These are phyloP conservation scores for Heliconius ethilla DNA, from an alignment of 2,888 invertebrate species.

Conservation along the genomic window DNA sequence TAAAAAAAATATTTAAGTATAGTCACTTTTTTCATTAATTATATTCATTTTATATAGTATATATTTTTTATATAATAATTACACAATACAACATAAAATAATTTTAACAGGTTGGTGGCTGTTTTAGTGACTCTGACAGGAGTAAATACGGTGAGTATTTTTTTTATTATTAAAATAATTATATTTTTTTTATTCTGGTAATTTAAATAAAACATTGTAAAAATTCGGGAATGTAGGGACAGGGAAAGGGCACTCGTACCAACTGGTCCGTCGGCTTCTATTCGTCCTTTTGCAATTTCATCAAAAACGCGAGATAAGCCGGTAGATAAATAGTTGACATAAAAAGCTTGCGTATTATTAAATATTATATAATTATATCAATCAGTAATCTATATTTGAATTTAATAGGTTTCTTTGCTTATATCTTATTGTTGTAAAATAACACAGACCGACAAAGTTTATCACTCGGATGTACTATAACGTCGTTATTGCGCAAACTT, in stretches of 20 bases:
- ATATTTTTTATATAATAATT: conserved; percentile 20
- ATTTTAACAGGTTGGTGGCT: conserved; percentile 69
- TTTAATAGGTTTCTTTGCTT: conserved; percentile 20
- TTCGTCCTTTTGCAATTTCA: conserved; percentile 75
- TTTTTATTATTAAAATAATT: conserved; percentile 28
- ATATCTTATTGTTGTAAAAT: conserved; percentile 24
- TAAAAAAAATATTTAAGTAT: not conserved
- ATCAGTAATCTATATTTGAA: not conserved
- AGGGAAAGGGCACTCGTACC: conserved; percentile 51
- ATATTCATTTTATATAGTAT: conserved; percentile 35
- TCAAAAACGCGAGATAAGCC: conserved; percentile 57
- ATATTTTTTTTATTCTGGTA: not conserved
- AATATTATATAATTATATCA: not conserved
- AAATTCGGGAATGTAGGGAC: conserved; percentile 61
- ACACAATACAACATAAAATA: conserved; percentile 37
- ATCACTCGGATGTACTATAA: conserved; percentile 75
- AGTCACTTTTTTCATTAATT: conserved; percentile 26
- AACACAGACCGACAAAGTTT: conserved; percentile 76
- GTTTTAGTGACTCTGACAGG: conserved; percentile 66
- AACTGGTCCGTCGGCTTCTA: conserved; percentile 66
- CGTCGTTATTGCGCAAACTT: conserved; percentile 76
- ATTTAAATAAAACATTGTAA: conserved; percentile 50
- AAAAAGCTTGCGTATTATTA: not conserved
- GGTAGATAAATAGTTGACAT: conserved; percentile 10
- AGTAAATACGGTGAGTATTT: conserved; percentile 68